Evolutionary conservation across 2,888 invertebrate genomes (phyloP).

Genomic region (Scaptomyza flava): DNA sequence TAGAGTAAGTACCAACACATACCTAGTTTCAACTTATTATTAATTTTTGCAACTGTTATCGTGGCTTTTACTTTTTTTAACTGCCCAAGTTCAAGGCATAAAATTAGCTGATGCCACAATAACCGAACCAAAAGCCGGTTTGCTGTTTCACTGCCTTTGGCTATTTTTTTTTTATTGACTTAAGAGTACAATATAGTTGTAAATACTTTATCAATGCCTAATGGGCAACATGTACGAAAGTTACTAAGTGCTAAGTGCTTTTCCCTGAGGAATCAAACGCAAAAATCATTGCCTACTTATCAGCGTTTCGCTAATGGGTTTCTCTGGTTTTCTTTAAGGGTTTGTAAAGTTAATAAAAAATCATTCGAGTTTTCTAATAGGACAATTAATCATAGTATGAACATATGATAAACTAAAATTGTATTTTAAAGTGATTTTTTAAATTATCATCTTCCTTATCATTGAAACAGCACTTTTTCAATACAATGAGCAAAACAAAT

Average conservation of each 20-base stretch:
- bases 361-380: background rate
- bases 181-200: conserved; percentile 3
- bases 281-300: conserved; percentile 3
- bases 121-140: conserved; percentile 24
- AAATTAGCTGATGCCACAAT: conserved; percentile 38
- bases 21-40: background rate
- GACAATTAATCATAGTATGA: background rate
- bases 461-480: conserved; percentile 19
- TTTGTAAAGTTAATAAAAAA: background rate
- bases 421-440: background rate
- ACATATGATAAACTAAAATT: background rate
- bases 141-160: conserved; percentile 20
- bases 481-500: background rate
- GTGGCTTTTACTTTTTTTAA: background rate
- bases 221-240: background rate
- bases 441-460: background rate
- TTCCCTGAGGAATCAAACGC: background rate
- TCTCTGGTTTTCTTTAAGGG: background rate
- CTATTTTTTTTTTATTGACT: conserved; percentile 18
- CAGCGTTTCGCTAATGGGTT: background rate
- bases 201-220: background rate
- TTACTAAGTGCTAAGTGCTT: background rate
- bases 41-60: conserved; percentile 1
- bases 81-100: conserved; percentile 58
- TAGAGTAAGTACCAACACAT: background rate